These are phyloP conservation scores for Ciona savignyi DNA, from an alignment of 23 tunicate genomes.

Conservation along the genomic window DNA sequence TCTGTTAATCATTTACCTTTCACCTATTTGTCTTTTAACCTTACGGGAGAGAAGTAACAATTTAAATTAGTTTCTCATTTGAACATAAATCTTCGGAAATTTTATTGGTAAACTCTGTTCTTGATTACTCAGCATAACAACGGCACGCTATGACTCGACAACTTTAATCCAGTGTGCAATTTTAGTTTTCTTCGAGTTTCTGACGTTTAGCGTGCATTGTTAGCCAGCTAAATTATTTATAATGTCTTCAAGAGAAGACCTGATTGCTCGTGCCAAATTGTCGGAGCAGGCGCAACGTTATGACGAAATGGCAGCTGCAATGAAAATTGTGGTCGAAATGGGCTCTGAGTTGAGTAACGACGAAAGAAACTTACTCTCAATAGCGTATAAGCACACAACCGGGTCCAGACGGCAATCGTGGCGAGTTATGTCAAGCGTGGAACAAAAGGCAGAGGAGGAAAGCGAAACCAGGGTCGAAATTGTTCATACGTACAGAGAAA, in stretches of 20 bases:
- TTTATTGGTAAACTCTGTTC: no score
- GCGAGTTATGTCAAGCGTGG: conserved; percentile 57
- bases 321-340: conserved; percentile 63
- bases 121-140: no score
- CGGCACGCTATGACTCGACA: no score
- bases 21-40: no score
- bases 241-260: conserved; percentile 26
- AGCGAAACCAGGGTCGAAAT: conserved; percentile 16
- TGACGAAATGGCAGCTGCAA: conserved; percentile 56
- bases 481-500: conserved; percentile 40
- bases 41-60: no score
- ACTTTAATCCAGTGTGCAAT: no score
- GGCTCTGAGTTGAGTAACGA: conserved; percentile 53
- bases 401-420: conserved; percentile 59
- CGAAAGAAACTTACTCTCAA: conserved; percentile 68
- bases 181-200: no score
- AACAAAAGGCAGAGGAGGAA: conserved; percentile 44
- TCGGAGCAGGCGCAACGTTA: conserved; percentile 81
- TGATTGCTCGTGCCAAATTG: conserved; percentile 58
- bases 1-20: no score
- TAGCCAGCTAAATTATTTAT: no score
- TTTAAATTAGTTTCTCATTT: no score
- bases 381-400: conserved; percentile 48
- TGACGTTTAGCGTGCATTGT: no score
- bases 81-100: no score